Evolutionary conservation across 1,140 invertebrate species (phyloP), one percentile per base, ranked within the genome.

Genomic region (Pentalonia nigronervosa): DNA sequence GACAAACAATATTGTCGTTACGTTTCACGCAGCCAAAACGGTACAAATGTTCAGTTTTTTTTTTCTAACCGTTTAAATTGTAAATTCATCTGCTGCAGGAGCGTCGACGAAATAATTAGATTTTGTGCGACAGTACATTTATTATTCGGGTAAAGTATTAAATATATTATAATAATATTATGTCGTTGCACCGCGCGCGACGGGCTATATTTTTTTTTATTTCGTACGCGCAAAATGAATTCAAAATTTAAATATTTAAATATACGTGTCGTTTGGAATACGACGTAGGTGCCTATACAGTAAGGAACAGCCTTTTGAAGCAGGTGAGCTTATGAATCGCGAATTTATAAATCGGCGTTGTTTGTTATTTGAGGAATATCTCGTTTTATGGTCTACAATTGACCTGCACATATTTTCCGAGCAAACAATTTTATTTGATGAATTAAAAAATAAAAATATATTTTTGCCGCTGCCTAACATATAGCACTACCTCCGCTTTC

Each of bases 211-310:
- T 17, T n/a, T 17, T n/a, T 76, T n/a, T 76, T 76, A n/a, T 76
- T 14, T 53, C 17, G n/a, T 60, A 3, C 30, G 30, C 30, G 30
- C 4, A 14, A 17, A 76, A 76, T 76, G 60, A n/a, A n/a, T n/a
- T 76, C 30, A 76, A 76, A 76, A 76, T 76, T 76, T n/a, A 67
- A 67, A 67, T 67, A 67, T 67, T 67, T 67, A 76, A 76, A 76
- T 34, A 14, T 67, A 67, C 60, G n/a, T 17, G n/a, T 14, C 30
- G 6, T 67, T 0, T 67, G 6, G 30, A 14, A 60, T 30, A 25
- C 48, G 1, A 20, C 48, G 17, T 50, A 41, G 41, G 41, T 41
- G 20, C 17, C 17, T 67, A 17, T n/a, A 4, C 41, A 34, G 60
- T 17, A 76, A 76, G 6, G 30, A 20, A 1, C 60, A 76, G n/a